Base-by-base conservation (phyloP, 1,140 invertebrate genomes). In the Neodiprion virginianus region DNA sequence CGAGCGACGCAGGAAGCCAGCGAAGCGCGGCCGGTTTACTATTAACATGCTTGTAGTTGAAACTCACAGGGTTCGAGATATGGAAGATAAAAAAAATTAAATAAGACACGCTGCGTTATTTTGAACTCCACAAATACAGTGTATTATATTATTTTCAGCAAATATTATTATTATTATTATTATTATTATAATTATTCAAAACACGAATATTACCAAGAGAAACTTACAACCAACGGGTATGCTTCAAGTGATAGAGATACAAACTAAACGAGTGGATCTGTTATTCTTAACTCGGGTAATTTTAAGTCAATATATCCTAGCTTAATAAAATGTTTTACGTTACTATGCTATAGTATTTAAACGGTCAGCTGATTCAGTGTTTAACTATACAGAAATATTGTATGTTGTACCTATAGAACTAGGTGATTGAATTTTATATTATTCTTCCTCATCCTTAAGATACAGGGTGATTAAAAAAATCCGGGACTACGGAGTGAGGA, bases 281-380 rank as follows among this genome's bases (percentile, higher is more conserved):
- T 69, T 69, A 69, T 47, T 47, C 21, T 69, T 12, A 23, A 23
- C 67, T 69, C 67, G 40, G 67, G 40, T 69, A 69, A 69, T 21
- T 69, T 69, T 47, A 69, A 23, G 67, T 69, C 67, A 47, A 69
- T 73, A 75, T 81, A 83, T 81, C 72, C 82, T 83, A 85, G 73
- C 76, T 82, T 86, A 84, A 81, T 84, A 82, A 84, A 83, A 84
- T 78, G 74, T 79, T 83, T 83, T 83, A 83, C 71, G 81, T 78
- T 76, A 76, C 80, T 82, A 82, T 72, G 76, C 73, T 78, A 76
- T 76, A 47, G 67, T 69, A 69, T 69, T 14, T 69, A 69, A 23
- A 69, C 67, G 67, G 10, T 69, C 11, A 69, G 10, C 67, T 69
- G 67, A 69, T 69, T 69, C 67, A 47, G 21, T 69, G n/a, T 7